phyloP scores from a whole-genome alignment of 2,888 invertebrate genomes.

The Diogma glabrata region DNA sequence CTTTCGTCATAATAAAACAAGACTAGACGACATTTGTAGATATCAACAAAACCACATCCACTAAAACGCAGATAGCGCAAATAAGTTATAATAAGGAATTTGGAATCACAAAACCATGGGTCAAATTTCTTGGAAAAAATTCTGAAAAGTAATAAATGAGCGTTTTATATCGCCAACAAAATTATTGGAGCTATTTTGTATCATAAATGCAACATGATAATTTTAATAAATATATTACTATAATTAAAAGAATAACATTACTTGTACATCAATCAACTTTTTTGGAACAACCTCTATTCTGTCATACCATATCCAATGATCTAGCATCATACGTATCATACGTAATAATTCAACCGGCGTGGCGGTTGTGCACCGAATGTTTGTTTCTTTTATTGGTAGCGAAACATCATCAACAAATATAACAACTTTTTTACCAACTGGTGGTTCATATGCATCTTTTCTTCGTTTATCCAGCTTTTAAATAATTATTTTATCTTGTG shows the following conservation, averaged over 20 bases:
- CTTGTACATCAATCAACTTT: constrained; percentile 74
- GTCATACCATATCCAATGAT: constrained; percentile 85
- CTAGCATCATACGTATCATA: constrained; percentile 86
- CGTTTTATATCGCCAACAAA: too few relatives aligned
- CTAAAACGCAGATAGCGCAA: too few relatives aligned
- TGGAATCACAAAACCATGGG: too few relatives aligned
- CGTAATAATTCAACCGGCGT: constrained; percentile 87
- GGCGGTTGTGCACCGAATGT: constrained; percentile 90
- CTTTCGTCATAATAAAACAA: too few relatives aligned
- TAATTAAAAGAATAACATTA: too few relatives aligned
- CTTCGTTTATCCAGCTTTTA: constrained; percentile 83
- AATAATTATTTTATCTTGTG: constrained; percentile 92
- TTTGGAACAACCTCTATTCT: constrained; percentile 66
- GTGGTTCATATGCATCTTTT: constrained; percentile 89
- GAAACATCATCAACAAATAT: constrained; percentile 95
- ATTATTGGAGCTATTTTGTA: too few relatives aligned
- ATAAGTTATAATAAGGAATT: too few relatives aligned
- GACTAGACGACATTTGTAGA: too few relatives aligned
- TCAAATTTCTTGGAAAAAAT: constrained; percentile 93
- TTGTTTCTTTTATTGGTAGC: constrained; percentile 73
- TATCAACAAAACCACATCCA: too few relatives aligned
- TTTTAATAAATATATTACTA: too few relatives aligned
- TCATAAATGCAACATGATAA: too few relatives aligned
- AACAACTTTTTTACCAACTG: constrained; percentile 76
- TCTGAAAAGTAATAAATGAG: constrained; percentile 36